These are phyloP conservation scores for Sphenodon punctatus DNA, from an alignment of 2,797 vertebrate genomes.

Conservation along the genomic window DNA sequence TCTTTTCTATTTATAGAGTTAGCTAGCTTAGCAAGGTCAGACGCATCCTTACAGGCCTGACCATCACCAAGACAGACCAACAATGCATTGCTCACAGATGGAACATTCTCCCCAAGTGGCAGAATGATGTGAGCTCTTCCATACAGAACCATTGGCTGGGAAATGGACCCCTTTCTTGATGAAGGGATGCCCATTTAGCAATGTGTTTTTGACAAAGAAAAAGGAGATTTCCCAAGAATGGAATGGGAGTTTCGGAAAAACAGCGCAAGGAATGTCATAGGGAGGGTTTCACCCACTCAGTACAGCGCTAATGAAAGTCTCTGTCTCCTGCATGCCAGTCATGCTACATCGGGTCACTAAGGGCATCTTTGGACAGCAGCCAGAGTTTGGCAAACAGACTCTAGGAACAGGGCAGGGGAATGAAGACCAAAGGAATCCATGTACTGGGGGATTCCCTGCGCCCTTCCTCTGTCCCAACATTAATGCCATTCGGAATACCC, in stretches of 20 bases:
- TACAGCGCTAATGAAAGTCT: accelerated
- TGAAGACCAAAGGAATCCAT: not conserved
- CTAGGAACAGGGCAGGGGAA: not conserved
- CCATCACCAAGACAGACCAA: not conserved
- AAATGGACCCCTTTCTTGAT: not conserved
- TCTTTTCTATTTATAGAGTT: not conserved
- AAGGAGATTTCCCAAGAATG: not conserved
- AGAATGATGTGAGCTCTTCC: not conserved
- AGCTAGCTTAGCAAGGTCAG: not conserved
- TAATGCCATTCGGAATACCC: not conserved
- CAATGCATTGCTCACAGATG: not conserved
- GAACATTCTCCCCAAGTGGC: not conserved
- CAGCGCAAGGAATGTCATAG: not conserved
- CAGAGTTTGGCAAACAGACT: not conserved
- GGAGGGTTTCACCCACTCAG: not conserved
- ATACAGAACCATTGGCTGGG: accelerated
- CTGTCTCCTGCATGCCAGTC: not conserved
- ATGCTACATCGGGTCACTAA: not conserved
- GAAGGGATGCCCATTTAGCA: not conserved
- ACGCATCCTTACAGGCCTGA: slow-evolving; percentile 11
- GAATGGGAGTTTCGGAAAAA: not conserved
- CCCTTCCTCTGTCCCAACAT: not conserved
- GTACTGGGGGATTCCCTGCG: not conserved
- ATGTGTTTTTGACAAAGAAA: not conserved
- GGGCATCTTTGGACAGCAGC: not conserved